A percentile compares a stretch with the other conserved stretches of the same genome.
Conservation (phyloP, 2,797 vertebrate species). For the Argentina silus region DNA sequence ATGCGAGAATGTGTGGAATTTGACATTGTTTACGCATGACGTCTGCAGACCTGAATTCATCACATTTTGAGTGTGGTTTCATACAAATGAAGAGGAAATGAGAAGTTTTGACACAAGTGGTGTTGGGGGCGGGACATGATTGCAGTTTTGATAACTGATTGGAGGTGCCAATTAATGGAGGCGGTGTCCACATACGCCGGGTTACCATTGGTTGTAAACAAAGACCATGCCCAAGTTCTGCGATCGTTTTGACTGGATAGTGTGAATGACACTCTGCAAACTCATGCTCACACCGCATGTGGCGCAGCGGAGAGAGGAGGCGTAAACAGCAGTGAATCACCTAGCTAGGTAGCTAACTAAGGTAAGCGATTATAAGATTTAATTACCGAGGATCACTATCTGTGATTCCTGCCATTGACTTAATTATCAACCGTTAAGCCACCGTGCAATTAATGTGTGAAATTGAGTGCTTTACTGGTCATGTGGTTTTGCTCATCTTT, state of each 20-base stretch:
- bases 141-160: constrained; percentile 46
- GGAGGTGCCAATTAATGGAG: constrained; percentile 61
- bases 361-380: constrained; percentile 52
- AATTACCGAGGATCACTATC: neutral
- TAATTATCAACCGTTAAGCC: neutral
- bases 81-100: no score
- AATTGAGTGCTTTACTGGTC: neutral
- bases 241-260: constrained; percentile 54
- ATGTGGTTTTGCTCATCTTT: neutral
- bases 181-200: constrained; percentile 63
- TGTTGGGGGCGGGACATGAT: constrained; percentile 30
- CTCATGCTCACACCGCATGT: constrained; percentile 93
- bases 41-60: neutral
- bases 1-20: no score
- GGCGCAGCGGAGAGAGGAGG: constrained; percentile 86
- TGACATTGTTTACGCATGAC: neutral
- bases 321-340: constrained; percentile 80
- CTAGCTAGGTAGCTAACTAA: constrained; percentile 70
- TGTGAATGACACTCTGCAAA: constrained; percentile 78
- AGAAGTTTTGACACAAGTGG: neutral
- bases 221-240: constrained; percentile 59
- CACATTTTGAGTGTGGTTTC: neutral
- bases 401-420: neutral
- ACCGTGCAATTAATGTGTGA: neutral
- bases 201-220: constrained; percentile 54